A percentile compares a stretch with the other conserved stretches of the same genome.
Conservation (phyloP, 1,140 invertebrate species). For the Aphelinus atriplicis region DNA sequence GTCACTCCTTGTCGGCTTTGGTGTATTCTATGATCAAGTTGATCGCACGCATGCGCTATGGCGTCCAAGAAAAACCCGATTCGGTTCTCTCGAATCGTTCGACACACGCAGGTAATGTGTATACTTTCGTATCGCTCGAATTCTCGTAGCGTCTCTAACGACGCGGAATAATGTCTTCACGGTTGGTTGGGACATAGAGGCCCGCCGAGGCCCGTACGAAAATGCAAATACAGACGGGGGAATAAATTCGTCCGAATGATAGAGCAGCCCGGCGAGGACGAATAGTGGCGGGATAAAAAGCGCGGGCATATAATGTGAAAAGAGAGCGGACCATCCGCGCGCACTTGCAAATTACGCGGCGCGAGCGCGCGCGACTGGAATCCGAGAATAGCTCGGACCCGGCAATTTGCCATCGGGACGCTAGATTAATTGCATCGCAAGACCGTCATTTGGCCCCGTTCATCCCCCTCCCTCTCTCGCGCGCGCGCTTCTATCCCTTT, state of each 20-base stretch:
- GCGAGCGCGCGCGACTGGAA: slow-evolving; percentile 16
- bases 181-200: too few relatives aligned
- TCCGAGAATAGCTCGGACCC: slow-evolving; percentile 14
- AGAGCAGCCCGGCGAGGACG: neutral
- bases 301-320: neutral
- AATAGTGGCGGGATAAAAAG: neutral
- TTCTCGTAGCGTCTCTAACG: too few relatives aligned
- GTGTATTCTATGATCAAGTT: too few relatives aligned
- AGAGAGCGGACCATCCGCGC: neutral
- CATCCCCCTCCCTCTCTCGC: neutral
- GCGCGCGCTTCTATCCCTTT: neutral
- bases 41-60: too few relatives aligned
- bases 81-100: too few relatives aligned
- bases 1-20: too few relatives aligned
- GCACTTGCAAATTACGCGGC: slow-evolving; percentile 27
- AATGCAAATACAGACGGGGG: too few relatives aligned
- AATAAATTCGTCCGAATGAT: neutral
- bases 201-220: too few relatives aligned
- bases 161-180: too few relatives aligned
- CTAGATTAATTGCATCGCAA: slow-evolving; percentile 32
- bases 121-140: too few relatives aligned
- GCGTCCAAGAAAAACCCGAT: too few relatives aligned
- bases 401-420: slow-evolving; percentile 13
- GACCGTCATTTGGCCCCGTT: slow-evolving; percentile 23
- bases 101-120: too few relatives aligned